Conservation (phyloP, 2,797 vertebrate species). For the Pseudocheirus occidentalis region DNA sequence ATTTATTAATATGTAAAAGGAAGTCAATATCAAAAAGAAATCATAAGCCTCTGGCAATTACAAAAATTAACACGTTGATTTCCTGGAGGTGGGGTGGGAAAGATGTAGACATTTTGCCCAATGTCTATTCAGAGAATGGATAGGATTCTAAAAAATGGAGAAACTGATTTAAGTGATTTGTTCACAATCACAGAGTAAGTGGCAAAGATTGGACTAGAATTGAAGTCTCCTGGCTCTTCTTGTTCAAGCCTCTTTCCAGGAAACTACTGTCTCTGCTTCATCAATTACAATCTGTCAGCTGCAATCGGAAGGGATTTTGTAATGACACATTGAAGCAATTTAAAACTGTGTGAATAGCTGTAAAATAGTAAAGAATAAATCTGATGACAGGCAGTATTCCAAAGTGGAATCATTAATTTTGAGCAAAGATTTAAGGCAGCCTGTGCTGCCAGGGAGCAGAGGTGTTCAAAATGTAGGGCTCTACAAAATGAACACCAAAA, state of each 20-base stretch:
- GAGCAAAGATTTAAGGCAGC: neutral
- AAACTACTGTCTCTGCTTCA: neutral
- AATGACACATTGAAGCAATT: neutral
- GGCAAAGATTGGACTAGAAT: neutral
- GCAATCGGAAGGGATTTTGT: neutral
- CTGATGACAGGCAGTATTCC: neutral
- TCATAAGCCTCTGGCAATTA: neutral
- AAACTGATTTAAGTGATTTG: neutral
- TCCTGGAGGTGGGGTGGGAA: neutral
- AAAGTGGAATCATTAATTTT: neutral
- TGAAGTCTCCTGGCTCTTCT: neutral
- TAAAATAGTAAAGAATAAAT: neutral
- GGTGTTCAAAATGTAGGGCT: neutral
- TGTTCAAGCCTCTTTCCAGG: neutral
- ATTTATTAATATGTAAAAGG: neutral
- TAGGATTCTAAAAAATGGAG: neutral
- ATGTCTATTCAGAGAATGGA: neutral
- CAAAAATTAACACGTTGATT: neutral
- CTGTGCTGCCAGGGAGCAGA: neutral
- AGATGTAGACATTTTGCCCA: neutral
- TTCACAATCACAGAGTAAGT: neutral
- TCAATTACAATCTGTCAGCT: constrained; percentile 1
- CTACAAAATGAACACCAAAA: neutral
- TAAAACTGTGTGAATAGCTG: neutral
- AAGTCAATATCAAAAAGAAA: neutral